phyloP scores from a whole-genome alignment of 2,888 invertebrate genomes.

The Acleris emargana region DNA sequence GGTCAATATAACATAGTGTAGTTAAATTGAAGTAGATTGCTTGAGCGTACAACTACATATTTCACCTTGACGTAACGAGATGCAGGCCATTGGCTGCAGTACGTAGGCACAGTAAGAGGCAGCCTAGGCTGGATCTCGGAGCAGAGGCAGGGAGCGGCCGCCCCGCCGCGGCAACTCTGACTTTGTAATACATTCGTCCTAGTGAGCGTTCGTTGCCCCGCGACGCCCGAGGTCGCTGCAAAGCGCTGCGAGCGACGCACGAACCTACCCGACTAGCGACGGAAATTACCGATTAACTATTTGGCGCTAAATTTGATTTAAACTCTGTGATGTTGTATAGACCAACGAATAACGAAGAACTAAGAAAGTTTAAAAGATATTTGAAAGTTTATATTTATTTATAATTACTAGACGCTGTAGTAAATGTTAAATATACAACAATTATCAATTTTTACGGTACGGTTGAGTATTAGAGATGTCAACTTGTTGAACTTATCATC shows the following conservation, averaged over 20 bases:
- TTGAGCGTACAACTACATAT: slow-evolving; percentile 41
- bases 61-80: slow-evolving; percentile 77
- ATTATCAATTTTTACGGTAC: too few species aligned
- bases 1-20: slow-evolving; percentile 17
- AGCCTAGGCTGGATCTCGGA: slow-evolving; percentile 78
- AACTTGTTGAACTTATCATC: too few species aligned
- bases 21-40: slow-evolving; percentile 50
- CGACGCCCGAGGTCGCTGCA: slow-evolving; percentile 70
- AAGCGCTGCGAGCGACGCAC: slow-evolving; percentile 49
- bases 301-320: slow-evolving; percentile 56
- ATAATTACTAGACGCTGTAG: too few species aligned
- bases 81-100: slow-evolving; percentile 62
- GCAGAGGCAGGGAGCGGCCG: slow-evolving; percentile 77
- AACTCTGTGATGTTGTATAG: slow-evolving; percentile 10
- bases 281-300: slow-evolving; percentile 60
- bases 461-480: too few species aligned
- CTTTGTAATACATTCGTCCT: slow-evolving; percentile 83
- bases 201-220: slow-evolving; percentile 82
- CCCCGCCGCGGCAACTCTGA: slow-evolving; percentile 66
- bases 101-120: slow-evolving; percentile 75
- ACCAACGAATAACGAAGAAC: background rate
- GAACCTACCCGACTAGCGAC: slow-evolving; percentile 58
- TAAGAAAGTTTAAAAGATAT: too few species aligned
- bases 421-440: too few species aligned
- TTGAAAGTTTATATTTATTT: too few species aligned